Evolutionary conservation across 2,888 invertebrate species (phyloP), one percentile per base, ranked within the genome.

Genomic region (Nycteola revayana): DNA sequence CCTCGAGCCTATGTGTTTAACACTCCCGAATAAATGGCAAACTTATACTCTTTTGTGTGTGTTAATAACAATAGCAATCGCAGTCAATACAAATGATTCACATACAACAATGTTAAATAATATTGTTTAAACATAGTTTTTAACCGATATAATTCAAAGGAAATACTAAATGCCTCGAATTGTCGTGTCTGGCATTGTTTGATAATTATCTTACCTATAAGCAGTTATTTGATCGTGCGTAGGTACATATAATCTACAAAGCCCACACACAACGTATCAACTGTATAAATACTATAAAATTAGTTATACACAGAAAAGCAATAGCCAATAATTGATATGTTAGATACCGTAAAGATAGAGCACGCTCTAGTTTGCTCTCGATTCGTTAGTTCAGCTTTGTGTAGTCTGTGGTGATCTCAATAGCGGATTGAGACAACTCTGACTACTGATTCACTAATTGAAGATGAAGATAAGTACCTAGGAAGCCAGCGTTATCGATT

Each of bases 1-100:
- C 66, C 56, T 51, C 49, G 42, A 49, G 55, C 29, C 32, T 28
- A 32, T 34, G 48, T 50, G 66, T 55, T 57, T 43, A 43, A 48
- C 58, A 61, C 57, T 58, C 62, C 58, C 66, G 65, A 69, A 74
- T 75, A 72, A 67, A 73, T 72, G 69, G 64, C 57, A 54, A 45
- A 39, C 27, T 47, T 43, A 25, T 37, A 27, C 25, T 9, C 10
- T 18, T 34, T 31, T 42, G 31, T 24, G 11, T 27, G 29, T 42
- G 34, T 37, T 37, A 42, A 27, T 32, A 30, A 22, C 10, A 24
- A 25, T 2, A 20, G 28, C 22, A 35, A 34, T 36, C 32, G 30
- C 21, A 31, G 23, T 28, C 27, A 32, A 36, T 29, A 21, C 28
- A 35, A 29, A 21, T 31, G 17, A 14, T 35, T 22, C 14, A 9